phyloP scores from a whole-genome alignment of 2,888 invertebrate species.

The Ferrisia virgata region DNA sequence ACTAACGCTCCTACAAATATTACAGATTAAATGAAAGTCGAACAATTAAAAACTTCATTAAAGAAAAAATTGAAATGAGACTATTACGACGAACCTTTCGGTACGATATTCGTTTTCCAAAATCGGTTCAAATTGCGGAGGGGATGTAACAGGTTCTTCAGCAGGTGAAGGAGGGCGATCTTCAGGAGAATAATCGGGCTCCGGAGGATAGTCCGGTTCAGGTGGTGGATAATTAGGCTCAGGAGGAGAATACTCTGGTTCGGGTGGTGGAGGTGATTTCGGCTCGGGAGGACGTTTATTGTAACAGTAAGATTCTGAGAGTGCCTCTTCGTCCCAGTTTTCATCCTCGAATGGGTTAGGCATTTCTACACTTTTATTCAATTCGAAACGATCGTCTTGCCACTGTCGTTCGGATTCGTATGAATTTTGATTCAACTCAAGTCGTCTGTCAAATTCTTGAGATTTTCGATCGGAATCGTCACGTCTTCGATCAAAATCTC shows the following conservation, averaged over 20 bases:
- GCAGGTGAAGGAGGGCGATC: not conserved
- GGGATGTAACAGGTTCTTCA: not conserved
- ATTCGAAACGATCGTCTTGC: not conserved
- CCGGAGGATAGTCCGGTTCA: not conserved
- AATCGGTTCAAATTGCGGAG: constrained; percentile 13
- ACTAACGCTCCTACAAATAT: constrained; percentile 18
- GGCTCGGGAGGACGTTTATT: not conserved
- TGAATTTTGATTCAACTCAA: too few relatives aligned
- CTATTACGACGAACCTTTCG: not conserved
- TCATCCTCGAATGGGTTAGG: not conserved
- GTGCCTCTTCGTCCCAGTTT: not conserved
- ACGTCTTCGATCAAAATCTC: not conserved
- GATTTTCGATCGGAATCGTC: not conserved
- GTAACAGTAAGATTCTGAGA: not conserved
- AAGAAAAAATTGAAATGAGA: not conserved
- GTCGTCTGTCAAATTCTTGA: not conserved
- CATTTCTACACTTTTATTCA: not conserved
- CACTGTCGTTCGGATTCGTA: not conserved
- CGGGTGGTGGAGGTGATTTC: constrained; percentile 7
- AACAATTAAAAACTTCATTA: not conserved
- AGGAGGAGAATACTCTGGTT: not conserved
- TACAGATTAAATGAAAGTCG: not conserved
- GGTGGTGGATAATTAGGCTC: not conserved
- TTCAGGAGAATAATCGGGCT: not conserved
- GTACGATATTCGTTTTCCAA: constrained; percentile 39